Evolutionary conservation across 35 echinoderm and acorn worm genomes (phyloP), one percentile per base, ranked within the genome.

Genomic region (Apostichopus japonicus): DNA sequence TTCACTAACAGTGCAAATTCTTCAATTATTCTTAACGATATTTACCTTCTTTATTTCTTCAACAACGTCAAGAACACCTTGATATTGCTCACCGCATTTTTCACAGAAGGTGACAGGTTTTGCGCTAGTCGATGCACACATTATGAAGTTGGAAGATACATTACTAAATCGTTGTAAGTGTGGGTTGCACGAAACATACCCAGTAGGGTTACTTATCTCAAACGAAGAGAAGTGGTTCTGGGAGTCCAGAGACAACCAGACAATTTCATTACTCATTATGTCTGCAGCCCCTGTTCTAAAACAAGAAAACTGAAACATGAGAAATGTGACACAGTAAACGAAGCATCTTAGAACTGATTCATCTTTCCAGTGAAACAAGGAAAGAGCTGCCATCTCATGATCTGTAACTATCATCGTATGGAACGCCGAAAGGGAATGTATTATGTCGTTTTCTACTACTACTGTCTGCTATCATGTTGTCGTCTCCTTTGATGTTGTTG

Each of bases 21-120:
- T 44, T 44, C 33, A 44, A 44, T 44, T 44, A 44, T 44, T 44
- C 33, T 44, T 0, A 44, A 44, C 2, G 2, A 44, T 44, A 44
- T 19, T 94, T 86, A 94, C 93, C 54, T 86, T 56, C 19, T 81
- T 24, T 91, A 86, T 94, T 16, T 75, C 79, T 59, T 62, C 27
- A 55, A 89, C 86, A 19, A 61, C 72, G 59, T 92, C 6, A 33
- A 65, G 19, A 8, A 79, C 90, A 4, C 25, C 56, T 21, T 77
- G 77, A 78, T 87, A 95, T 53, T 92, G 27, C 10, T 56, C 55
- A 11, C 78, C 90, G 88, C 94, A 95, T 17, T 19, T 77, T 92
- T 95, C 94, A 78, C 94, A 95, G 17, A 95, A 87, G 7, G 56
- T 77, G 53, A 95, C 56, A 7, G 94, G 94, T 87, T 91, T 92